Evolutionary conservation across 1,140 invertebrate genomes (phyloP).

Genomic region (Cylas formicarius): DNA sequence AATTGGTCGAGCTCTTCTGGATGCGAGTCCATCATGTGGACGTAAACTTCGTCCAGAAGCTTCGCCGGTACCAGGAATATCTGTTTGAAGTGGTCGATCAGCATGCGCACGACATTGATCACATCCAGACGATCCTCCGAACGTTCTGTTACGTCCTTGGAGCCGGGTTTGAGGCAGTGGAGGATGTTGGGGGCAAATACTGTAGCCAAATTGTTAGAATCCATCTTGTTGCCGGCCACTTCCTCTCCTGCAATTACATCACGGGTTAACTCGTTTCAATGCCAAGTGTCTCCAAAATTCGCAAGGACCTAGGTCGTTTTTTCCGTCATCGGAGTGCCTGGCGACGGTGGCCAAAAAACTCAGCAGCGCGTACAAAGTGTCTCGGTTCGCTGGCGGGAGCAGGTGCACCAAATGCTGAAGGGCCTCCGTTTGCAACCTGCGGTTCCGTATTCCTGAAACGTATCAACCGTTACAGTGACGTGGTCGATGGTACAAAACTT

Average conservation of each 20-base stretch:
- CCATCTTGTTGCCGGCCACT: slow-evolving; percentile 86
- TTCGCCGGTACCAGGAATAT: slow-evolving; percentile 73
- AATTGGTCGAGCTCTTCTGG: slow-evolving; percentile 69
- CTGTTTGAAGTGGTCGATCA: slow-evolving; percentile 72
- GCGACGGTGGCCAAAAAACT: slow-evolving; percentile 75
- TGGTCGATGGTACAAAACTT: not conserved
- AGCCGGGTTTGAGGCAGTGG: slow-evolving; percentile 62
- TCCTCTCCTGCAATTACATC: slow-evolving; percentile 57
- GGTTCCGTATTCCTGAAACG: slow-evolving; percentile 67
- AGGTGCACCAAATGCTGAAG: slow-evolving; percentile 77
- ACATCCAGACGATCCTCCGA: slow-evolving; percentile 78
- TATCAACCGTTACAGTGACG: not conserved
- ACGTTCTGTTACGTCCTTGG: slow-evolving; percentile 53
- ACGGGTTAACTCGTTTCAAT: too few species aligned
- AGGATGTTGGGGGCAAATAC: slow-evolving; percentile 91
- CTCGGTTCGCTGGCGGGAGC: slow-evolving; percentile 76
- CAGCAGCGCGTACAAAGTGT: slow-evolving; percentile 77
- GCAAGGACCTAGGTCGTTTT: slow-evolving; percentile 21
- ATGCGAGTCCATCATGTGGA: slow-evolving; percentile 74
- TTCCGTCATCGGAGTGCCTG: slow-evolving; percentile 59
- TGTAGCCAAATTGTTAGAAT: slow-evolving; percentile 82
- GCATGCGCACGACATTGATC: slow-evolving; percentile 75
- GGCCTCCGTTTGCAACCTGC: slow-evolving; percentile 72
- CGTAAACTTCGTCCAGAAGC: slow-evolving; percentile 75
- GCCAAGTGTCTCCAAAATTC: too few species aligned